Conservation (phyloP, 1,140 invertebrate genomes). For the Proales similis region DNA sequence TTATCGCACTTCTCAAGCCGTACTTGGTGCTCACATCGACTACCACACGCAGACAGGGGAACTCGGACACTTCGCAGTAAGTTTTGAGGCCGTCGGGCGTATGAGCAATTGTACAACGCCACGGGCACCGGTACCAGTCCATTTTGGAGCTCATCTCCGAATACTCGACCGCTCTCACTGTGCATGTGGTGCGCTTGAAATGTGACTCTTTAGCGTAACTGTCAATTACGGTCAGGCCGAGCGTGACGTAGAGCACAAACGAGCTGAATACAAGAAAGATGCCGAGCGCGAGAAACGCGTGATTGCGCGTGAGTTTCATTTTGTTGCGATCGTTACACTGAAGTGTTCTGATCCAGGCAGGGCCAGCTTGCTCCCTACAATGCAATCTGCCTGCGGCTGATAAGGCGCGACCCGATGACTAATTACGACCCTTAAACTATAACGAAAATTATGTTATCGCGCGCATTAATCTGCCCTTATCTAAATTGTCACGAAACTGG, state of each 20-base stretch:
- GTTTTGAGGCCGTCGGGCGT: constrained; percentile 37
- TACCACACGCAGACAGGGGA: constrained; percentile 31
- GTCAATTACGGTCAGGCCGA: constrained; percentile 27
- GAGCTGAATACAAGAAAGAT: constrained; percentile 22
- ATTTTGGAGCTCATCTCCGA: constrained; percentile 29
- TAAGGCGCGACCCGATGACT: too few relatives aligned
- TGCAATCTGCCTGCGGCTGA: too few relatives aligned
- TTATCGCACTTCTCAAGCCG: constrained; percentile 31
- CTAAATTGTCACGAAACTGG: constrained; percentile 3
- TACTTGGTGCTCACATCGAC: constrained; percentile 29
- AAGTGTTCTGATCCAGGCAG: too few relatives aligned
- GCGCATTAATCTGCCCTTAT: too few relatives aligned
- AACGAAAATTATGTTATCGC: too few relatives aligned
- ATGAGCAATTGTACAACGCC: constrained; percentile 33
- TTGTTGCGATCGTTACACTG: too few relatives aligned
- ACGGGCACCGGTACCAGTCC: constrained; percentile 36
- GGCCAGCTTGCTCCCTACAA: too few relatives aligned
- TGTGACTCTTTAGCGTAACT: constrained; percentile 11
- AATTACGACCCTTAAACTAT: too few relatives aligned
- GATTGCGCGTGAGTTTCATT: too few relatives aligned
- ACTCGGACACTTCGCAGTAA: constrained; percentile 17
- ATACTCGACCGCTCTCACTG: constrained; percentile 22
- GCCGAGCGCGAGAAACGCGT: too few relatives aligned
- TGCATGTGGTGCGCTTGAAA: constrained; percentile 30
- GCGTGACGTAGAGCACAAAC: neutral